phyloP scores from a whole-genome alignment of 37 sponge, comb jelly and placozoan species.

The Agelas oroides region DNA sequence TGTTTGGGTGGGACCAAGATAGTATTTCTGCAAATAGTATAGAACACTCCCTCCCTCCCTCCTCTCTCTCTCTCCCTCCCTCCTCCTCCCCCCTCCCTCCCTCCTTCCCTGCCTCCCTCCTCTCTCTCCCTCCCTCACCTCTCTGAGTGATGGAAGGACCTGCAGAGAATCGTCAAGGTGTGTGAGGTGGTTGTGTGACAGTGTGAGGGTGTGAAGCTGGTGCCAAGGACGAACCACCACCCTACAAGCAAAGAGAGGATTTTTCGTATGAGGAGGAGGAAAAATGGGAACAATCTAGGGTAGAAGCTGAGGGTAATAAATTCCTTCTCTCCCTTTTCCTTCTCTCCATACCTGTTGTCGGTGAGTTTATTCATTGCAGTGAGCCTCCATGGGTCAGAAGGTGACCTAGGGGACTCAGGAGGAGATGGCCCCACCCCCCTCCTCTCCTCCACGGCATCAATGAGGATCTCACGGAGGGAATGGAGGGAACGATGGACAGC shows the following conservation, averaged over 20 bases:
- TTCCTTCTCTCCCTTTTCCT: too few relatives aligned
- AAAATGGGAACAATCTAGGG: too few relatives aligned
- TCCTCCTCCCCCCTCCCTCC: too few relatives aligned
- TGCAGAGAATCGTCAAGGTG: conserved; percentile 70
- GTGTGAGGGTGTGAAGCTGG: conserved; percentile 60
- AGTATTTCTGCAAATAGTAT: too few relatives aligned
- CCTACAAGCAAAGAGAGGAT: conserved; percentile 49
- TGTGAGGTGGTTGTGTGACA: conserved; percentile 73
- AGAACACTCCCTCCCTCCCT: conserved; percentile 36
- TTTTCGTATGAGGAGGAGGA: too few relatives aligned
- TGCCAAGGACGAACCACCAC: conserved; percentile 86
- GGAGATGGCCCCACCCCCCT: conserved; percentile 1
- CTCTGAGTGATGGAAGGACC: conserved; percentile 64
- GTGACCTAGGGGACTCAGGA: not conserved
- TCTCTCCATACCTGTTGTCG: conserved; percentile 30
- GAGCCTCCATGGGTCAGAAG: conserved; percentile 58
- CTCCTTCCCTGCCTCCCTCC: conserved; percentile 10
- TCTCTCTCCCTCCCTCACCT: conserved; percentile 39
- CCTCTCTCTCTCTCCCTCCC: too few relatives aligned
- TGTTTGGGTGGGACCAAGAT: too few relatives aligned
- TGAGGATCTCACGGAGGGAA: conserved; percentile 56
- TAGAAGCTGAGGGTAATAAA: too few relatives aligned
- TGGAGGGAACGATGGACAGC: conserved; percentile 24
- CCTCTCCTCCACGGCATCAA: conserved; percentile 70
- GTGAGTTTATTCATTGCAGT: conserved; percentile 61